A percentile compares a stretch with the other conserved stretches of the same genome.
Conservation (phyloP, 2,113 vertebrate species). For the Perca schrenkii region DNA sequence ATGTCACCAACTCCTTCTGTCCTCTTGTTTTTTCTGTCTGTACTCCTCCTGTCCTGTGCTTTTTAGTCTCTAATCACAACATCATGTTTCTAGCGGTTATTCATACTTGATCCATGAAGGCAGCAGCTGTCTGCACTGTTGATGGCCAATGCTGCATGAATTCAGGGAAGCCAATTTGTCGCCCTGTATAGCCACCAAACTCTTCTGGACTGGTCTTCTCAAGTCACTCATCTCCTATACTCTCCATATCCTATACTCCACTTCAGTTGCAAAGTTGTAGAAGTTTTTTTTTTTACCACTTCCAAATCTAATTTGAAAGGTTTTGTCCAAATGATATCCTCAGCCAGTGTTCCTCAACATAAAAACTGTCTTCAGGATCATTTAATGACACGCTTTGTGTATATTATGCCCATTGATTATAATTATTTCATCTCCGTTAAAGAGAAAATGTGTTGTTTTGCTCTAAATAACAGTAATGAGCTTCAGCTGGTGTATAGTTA, state of each 20-base stretch:
- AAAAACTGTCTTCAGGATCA: background rate
- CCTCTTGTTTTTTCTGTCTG: background rate
- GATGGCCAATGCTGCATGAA: constrained; percentile 10
- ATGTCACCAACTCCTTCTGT: background rate
- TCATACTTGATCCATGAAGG: constrained; percentile 1
- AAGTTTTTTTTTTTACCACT: background rate
- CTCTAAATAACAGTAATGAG: background rate
- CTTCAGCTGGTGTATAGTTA: background rate
- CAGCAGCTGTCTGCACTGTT: constrained; percentile 42
- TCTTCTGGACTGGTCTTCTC: background rate
- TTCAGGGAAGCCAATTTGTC: constrained; percentile 36
- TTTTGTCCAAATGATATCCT: background rate
- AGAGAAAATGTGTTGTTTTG: background rate
- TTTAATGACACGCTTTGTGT: background rate
- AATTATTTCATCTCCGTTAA: background rate
- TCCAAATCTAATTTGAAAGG: background rate
- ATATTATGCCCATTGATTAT: background rate
- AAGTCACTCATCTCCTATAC: background rate
- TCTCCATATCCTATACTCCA: background rate
- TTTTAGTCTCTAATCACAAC: constrained; percentile 17
- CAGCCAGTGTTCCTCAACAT: background rate
- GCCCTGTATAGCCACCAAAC: background rate
- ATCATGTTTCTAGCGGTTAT: constrained; percentile 38
- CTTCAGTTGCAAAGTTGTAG: background rate
- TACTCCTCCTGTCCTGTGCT: background rate